Evolutionary conservation across 2,797 vertebrate species (phyloP).

Genomic region (Pachyuromys duprasi): DNA sequence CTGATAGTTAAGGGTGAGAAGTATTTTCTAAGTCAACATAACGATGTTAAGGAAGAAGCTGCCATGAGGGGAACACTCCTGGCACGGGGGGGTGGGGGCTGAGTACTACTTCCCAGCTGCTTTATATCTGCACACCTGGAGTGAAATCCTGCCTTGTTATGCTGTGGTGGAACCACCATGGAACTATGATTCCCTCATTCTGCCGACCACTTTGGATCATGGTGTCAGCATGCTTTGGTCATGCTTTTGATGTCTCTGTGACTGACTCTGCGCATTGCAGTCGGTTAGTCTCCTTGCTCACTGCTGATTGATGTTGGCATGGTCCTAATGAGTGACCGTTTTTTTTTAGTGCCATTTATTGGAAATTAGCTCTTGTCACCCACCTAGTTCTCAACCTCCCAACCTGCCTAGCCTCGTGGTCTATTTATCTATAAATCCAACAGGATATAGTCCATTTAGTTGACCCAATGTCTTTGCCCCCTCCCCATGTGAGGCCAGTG

Average conservation of each 20-base stretch:
- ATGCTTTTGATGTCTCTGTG: background rate
- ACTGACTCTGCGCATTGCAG: background rate
- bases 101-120: background rate
- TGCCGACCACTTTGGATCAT: background rate
- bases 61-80: background rate
- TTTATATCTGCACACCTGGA: background rate
- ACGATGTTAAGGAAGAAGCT: slow-evolving; percentile 9
- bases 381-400: background rate
- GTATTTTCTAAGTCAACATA: background rate
- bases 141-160: background rate
- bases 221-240: background rate
- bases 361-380: background rate
- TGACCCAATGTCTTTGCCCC: background rate
- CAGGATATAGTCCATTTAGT: background rate
- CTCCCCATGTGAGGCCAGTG: background rate
- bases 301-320: background rate
- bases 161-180: background rate
- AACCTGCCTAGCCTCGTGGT: background rate
- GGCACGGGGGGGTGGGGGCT: too few relatives aligned
- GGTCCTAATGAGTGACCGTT: background rate
- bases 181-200: background rate
- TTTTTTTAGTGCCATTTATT: background rate
- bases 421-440: background rate
- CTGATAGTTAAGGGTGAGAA: background rate
- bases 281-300: background rate